Base-by-base conservation (phyloP, 2,888 invertebrate species). In the Drosophila hawaiiensis region DNA sequence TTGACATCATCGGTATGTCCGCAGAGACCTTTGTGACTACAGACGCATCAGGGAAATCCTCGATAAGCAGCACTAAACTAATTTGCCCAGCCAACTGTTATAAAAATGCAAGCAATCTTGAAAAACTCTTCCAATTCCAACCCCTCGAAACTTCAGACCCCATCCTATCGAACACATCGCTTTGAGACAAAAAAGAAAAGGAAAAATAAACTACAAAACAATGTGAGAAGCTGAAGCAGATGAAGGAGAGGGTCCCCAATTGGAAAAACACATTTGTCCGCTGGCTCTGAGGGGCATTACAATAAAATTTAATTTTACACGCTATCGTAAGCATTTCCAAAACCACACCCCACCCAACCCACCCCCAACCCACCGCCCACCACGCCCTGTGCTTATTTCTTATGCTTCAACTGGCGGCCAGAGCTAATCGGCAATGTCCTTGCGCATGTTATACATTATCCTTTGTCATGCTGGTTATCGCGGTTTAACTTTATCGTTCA, bases 391-490 rank as follows among this genome's bases (percentile, higher is more conserved):
- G 58, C 49, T 67, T 61, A 47, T 64, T 68, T 65, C 73, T 68
- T 74, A 74, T 68, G 81, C 64, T 70, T 80, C 74, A 74, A 77
- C 72, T 69, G 74, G 63, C 68, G 65, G 54, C 68, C 55, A 70
- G 39, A 60, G 75, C 73, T 83, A 90, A 85, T 89, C 80, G 83
- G 68, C 66, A 75, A 83, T 76, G 85, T 82, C 83, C 76, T 67
- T 70, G 61, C 73, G 73, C 65, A 73, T 76, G 83, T 70, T 89
- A 76, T 76, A 72, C 83, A 76, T 83, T 90, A 83, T 85, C 89
- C 89, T 90, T 90, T 81, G 82, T 86, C 91, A 89, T 90, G 77
- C 84, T 89, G 87, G 89, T 86, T 87, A 87, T 89, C 91, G 86
- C 84, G 86, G 91, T 86, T 87, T 82, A 86, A 89, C 84, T 90